Percentiles rank a stretch among this genome's conserved stretches.
phyloP scores from a whole-genome alignment of 2,888 invertebrate genomes.

The Miltochrista miniata region DNA sequence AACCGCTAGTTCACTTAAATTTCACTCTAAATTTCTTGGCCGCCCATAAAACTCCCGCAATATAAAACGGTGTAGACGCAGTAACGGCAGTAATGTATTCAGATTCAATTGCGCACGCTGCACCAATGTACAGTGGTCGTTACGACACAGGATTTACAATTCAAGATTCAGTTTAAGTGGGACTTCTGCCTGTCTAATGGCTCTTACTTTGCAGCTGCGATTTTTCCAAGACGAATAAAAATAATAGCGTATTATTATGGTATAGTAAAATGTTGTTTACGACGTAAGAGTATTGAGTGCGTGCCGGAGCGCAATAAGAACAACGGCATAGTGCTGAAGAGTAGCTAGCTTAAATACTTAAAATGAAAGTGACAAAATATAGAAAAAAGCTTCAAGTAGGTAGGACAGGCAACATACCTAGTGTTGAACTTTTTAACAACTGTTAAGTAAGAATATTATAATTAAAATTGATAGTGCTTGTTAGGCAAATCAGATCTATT shows the following conservation, averaged over 20 bases:
- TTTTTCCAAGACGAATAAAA: slow-evolving; percentile 18
- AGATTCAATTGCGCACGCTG: slow-evolving; percentile 50
- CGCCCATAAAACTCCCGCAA: slow-evolving; percentile 41
- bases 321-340: too few relatives aligned
- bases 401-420: too few relatives aligned
- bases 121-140: slow-evolving; percentile 40
- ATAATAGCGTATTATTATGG: slow-evolving; percentile 10
- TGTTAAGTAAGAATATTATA: too few relatives aligned
- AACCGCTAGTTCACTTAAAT: slow-evolving; percentile 30
- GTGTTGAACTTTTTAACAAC: too few relatives aligned
- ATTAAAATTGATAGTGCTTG: too few relatives aligned
- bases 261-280: too few relatives aligned
- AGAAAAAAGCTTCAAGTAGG: too few relatives aligned
- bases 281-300: too few relatives aligned
- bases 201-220: slow-evolving; percentile 13
- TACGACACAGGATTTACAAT: slow-evolving; percentile 41
- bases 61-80: slow-evolving; percentile 43
- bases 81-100: slow-evolving; percentile 53
- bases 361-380: too few relatives aligned
- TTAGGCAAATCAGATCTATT: too few relatives aligned
- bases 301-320: too few relatives aligned
- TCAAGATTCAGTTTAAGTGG: slow-evolving; percentile 42
- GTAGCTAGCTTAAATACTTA: too few relatives aligned
- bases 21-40: slow-evolving; percentile 43
- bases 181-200: slow-evolving; percentile 34